These are phyloP conservation scores for Aplochiton taeniatus DNA, from an alignment of 2,797 vertebrate species.

Conservation along the genomic window DNA sequence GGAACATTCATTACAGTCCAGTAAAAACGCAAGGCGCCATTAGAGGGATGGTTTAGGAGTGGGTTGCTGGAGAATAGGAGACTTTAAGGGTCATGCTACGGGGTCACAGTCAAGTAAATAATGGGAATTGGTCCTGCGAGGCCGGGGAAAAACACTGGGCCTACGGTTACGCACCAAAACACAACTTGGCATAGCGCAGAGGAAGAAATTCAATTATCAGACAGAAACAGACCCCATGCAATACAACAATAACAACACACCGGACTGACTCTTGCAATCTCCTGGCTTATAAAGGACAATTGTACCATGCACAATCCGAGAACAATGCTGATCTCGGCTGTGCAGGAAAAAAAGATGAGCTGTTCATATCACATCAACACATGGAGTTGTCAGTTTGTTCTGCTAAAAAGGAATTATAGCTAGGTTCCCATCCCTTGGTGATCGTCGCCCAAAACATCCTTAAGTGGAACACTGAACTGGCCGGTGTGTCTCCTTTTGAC, in stretches of 20 bases:
- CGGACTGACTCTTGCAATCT: constrained; percentile 42
- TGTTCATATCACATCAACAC: too few species aligned
- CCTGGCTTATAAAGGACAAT: constrained; percentile 15
- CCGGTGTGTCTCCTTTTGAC: too few species aligned
- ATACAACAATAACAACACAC: constrained; percentile 60
- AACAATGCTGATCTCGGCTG: too few species aligned
- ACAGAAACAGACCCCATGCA: constrained; percentile 61
- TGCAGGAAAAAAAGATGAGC: too few species aligned
- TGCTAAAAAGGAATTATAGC: too few species aligned
- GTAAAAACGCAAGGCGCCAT: constrained; percentile 71
- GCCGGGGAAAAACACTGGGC: constrained; percentile 66
- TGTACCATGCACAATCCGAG: constrained; percentile 34
- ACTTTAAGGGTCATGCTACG: constrained; percentile 65
- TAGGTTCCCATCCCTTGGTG: too few species aligned
- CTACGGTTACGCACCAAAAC: constrained; percentile 61
- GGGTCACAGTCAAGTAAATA: constrained; percentile 78
- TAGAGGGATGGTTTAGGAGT: constrained; percentile 70
- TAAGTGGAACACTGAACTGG: too few species aligned
- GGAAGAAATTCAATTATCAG: constrained; percentile 69
- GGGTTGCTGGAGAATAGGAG: constrained; percentile 64
- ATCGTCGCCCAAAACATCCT: too few species aligned
- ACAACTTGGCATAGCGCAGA: constrained; percentile 54
- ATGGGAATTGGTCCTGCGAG: constrained; percentile 73
- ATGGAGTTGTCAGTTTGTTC: too few species aligned
- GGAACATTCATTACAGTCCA: constrained; percentile 74